Conservation (phyloP, 2,888 invertebrate genomes). For the Xestoiulus laeticollis region DNA sequence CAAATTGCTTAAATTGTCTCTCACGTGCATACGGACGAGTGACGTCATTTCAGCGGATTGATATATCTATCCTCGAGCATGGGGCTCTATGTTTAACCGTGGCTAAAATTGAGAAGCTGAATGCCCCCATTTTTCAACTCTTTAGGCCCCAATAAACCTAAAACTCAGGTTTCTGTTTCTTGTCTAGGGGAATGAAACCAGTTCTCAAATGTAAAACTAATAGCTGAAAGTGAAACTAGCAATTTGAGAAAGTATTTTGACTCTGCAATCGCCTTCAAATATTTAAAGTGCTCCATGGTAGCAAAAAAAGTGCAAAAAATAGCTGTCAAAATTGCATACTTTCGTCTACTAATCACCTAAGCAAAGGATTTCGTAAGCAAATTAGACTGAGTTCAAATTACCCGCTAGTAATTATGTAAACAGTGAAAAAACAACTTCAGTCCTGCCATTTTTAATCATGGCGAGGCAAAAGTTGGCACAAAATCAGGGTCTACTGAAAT, state of each 20-base stretch:
- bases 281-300: neutral
- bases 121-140: too few relatives aligned
- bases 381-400: neutral
- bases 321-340: conserved; percentile 5
- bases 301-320: neutral
- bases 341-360: neutral
- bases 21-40: too few relatives aligned
- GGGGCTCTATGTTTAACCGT: too few relatives aligned
- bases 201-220: neutral
- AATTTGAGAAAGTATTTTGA: neutral
- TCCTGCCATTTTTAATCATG: neutral
- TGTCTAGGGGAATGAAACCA: neutral
- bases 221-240: neutral
- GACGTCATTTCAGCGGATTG: too few relatives aligned
- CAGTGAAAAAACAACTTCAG: neutral
- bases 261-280: neutral
- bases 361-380: neutral
- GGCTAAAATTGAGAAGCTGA: too few relatives aligned
- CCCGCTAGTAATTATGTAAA: neutral
- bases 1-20: too few relatives aligned
- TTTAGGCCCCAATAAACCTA: too few relatives aligned
- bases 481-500: too few relatives aligned
- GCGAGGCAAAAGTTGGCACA: neutral
- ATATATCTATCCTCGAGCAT: too few relatives aligned
- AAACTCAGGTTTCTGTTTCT: neutral